Evolutionary conservation across 2,797 vertebrate species (phyloP), one percentile per base, ranked within the genome.

Genomic region (Brachymystax lenok): DNA sequence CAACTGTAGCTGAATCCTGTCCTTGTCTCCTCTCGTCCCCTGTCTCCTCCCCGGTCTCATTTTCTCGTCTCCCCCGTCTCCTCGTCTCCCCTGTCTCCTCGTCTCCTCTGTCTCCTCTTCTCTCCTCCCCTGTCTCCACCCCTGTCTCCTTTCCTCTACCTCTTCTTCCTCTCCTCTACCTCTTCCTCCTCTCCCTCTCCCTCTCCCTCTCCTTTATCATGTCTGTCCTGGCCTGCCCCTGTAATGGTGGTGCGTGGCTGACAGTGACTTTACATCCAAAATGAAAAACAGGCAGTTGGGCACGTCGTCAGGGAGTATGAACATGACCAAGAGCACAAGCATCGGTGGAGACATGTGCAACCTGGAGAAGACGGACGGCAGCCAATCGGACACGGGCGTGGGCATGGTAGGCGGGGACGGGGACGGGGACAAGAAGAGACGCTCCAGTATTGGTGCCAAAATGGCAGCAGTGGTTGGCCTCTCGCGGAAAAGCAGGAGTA

Each of bases 211-310:
- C 84, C 46, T 72, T 75, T 77, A 87, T 40, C 67, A 16, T n/a
- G 4, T 54, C 89, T 90, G 89, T 90, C 92, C 88, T 88, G 17
- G 50, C 50, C 88, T 82, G 85, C 90, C 90, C 88, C 90, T 88
- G 89, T 89, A 7, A 19, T 69, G 52, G 85, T 85, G 90, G 91
- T 79, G 82, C 92, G 79, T 90, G 90, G 92, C 94, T 94, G 93
- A 95, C 96, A 99, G 98, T 97, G 97, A 98, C 95, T 99, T 99
- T 98, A 96, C 97, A 89, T 98, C 97, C 96, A 99, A 98, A 99
- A 98, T 98, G 98, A 98, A 99, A 98, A 96, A 96, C 97, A 98
- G 97, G 96, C 97, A 99, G 93, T 96, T 95, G 96, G 97, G 95
- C 87, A 5, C 92, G 80, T 93, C 97, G 64, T 95, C 95, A 76